phyloP scores from a whole-genome alignment of 2,888 invertebrate genomes.

The Cylloceria caligata region DNA sequence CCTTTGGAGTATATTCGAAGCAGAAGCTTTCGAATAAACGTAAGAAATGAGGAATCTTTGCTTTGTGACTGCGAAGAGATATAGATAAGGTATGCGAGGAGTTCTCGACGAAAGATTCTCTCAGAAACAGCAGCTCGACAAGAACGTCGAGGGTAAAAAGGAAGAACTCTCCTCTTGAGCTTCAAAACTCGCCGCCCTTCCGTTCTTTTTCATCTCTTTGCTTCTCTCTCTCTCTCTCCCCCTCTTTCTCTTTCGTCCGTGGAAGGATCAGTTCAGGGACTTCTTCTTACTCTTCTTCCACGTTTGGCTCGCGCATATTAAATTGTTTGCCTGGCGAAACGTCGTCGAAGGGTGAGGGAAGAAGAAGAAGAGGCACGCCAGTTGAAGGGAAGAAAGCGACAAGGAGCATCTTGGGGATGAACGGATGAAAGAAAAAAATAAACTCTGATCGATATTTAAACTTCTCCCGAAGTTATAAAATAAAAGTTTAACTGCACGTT shows the following conservation, averaged over 20 bases:
- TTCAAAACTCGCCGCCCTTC: conserved; percentile 30
- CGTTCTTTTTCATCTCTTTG: conserved; percentile 28
- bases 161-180: conserved; percentile 49
- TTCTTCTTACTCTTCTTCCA: conserved; percentile 30
- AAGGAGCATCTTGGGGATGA: neutral
- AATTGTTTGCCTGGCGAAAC: conserved; percentile 77
- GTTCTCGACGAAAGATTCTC: conserved; percentile 34
- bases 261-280: conserved; percentile 66
- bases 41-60: conserved; percentile 70
- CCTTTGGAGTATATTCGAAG: conserved; percentile 8
- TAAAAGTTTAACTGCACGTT: neutral
- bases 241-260: conserved; percentile 54
- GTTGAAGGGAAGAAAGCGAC: neutral
- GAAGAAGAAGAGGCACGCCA: conserved; percentile 28
- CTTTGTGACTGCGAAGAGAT: conserved; percentile 77
- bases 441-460: conserved; percentile 55
- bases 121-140: conserved; percentile 33
- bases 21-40: conserved; percentile 77
- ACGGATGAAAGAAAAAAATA: conserved; percentile 15
- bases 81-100: conserved; percentile 77
- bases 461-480: conserved; percentile 8
- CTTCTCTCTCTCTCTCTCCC: neutral
- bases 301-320: conserved; percentile 77
- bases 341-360: conserved; percentile 65
- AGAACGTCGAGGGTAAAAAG: conserved; percentile 46